Percentiles rank a stretch among this genome's conserved stretches.
These are phyloP conservation scores for Alfaro cultratus DNA, from an alignment of 2,797 vertebrate species.

Conservation along the genomic window DNA sequence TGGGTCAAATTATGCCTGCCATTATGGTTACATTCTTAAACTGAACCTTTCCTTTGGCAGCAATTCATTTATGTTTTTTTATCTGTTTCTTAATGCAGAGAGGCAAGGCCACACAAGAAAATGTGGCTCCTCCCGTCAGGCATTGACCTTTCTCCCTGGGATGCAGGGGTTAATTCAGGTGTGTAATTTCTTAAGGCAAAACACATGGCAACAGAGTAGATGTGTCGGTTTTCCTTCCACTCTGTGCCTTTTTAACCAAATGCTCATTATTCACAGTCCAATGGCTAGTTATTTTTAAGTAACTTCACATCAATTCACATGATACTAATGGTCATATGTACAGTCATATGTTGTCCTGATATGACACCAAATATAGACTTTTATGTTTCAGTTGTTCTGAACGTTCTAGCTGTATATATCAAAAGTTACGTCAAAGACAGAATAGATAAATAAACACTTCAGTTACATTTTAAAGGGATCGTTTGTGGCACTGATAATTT, in stretches of 20 bases:
- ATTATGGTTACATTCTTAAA: no score
- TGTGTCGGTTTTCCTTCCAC: not conserved
- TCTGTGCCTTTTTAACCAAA: not conserved
- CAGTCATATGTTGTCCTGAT: not conserved
- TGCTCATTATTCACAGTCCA: not conserved
- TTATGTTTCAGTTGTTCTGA: not conserved
- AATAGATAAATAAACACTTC: no score
- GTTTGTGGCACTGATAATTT: no score
- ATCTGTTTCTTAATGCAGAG: not conserved
- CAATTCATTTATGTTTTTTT: not conserved
- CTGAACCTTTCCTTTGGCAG: no score
- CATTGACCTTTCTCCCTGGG: not conserved
- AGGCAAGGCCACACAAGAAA: not conserved
- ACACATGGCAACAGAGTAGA: not conserved
- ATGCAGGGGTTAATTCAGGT: not conserved
- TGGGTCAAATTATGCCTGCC: not conserved
- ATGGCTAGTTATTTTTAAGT: not conserved
- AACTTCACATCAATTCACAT: not conserved
- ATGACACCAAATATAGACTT: not conserved
- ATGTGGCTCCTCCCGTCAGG: not conserved
- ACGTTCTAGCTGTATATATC: not conserved
- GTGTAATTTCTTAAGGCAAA: conserved; percentile 37
- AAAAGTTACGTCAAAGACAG: no score
- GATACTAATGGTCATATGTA: not conserved
- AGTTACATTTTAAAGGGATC: no score